Evolutionary conservation across 23 tunicate species (phyloP), one percentile per base, ranked within the genome.

Genomic region (Ascidia mentula): DNA sequence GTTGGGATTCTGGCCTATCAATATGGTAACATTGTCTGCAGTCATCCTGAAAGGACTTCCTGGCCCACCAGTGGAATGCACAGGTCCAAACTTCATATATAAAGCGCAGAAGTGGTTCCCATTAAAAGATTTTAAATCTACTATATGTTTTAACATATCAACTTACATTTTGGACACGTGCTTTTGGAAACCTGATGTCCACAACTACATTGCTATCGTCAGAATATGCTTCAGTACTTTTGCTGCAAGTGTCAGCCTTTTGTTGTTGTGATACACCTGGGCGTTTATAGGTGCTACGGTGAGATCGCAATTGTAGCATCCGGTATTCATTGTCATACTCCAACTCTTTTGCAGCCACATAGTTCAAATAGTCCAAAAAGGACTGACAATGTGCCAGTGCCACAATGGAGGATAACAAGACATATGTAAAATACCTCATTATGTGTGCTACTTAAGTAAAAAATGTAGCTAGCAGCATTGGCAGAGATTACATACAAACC

Each of bases 181-280:
- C 38, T 18, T 70, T 70, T 70, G 74, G 74, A 70, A 70, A 70
- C 32, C 74, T 28, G 18, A 70, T 36, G 32, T 70, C 38, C 1
- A 70, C 38, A 70, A 36, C 17, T 70, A 22, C 38, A 3, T 4
- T 70, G 7, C 31, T 12, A 2, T 28, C 37, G 37, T 36, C 13
- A 34, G 37, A 17, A 30, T 70, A 32, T 6, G 13, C 37, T 18
- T 3, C 37, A 7, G 24, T 32, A 30, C 74, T 70, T 70, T 28
- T 30, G 31, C 22, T 22, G 35, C 74, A 70, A 6, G 6, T 70
- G 18, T 70, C 74, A 3, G 18, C 74, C 74, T 7, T 5, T 70
- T 33, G 2, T 30, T 70, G 37, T 9, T 70, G 31, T 28, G 35
- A 18, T 7, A 17, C 18, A 22, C 3, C 38, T 70, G 31, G 74